Conservation (phyloP, 2,113 vertebrate genomes). For the Mustela nigripes region DNA sequence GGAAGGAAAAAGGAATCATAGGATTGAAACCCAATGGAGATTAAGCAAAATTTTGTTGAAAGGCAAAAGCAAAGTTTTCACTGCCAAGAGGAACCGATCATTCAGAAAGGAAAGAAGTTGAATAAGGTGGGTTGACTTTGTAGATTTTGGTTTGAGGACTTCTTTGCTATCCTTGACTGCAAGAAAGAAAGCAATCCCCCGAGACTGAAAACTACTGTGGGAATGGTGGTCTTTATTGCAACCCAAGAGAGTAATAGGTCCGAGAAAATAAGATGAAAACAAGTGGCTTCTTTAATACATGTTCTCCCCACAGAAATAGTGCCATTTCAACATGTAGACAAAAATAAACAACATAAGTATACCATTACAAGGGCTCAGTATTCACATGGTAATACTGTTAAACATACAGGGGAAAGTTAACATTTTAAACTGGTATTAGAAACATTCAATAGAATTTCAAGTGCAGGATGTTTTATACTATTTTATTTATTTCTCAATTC, state of each 20-base stretch:
- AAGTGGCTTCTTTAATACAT: neutral
- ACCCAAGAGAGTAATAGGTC: conserved; percentile 30
- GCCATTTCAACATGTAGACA: neutral
- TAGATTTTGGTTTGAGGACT: conserved; percentile 72
- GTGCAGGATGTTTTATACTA: neutral
- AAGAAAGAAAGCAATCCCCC: conserved; percentile 65
- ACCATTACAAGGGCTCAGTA: neutral
- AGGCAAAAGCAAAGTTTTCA: conserved; percentile 71
- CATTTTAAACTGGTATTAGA: conserved; percentile 34
- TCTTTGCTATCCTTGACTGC: conserved; percentile 67
- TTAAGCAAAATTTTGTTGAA: conserved; percentile 71
- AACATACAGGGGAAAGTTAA: conserved; percentile 5
- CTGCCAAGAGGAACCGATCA: conserved; percentile 71
- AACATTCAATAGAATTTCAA: neutral
- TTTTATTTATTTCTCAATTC: conserved; percentile 53
- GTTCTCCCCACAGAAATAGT: conserved; percentile 27
- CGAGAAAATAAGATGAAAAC: conserved; percentile 65
- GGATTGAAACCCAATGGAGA: conserved; percentile 65
- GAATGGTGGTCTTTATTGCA: conserved; percentile 58
- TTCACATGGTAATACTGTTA: neutral
- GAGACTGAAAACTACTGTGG: conserved; percentile 59
- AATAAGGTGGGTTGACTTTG: conserved; percentile 62
- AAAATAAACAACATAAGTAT: neutral
- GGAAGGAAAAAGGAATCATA: conserved; percentile 47
- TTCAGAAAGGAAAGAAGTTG: conserved; percentile 76